Evolutionary conservation across 1,140 invertebrate species (phyloP), one percentile per base, ranked within the genome.

Genomic region (Drosophila repleta): DNA sequence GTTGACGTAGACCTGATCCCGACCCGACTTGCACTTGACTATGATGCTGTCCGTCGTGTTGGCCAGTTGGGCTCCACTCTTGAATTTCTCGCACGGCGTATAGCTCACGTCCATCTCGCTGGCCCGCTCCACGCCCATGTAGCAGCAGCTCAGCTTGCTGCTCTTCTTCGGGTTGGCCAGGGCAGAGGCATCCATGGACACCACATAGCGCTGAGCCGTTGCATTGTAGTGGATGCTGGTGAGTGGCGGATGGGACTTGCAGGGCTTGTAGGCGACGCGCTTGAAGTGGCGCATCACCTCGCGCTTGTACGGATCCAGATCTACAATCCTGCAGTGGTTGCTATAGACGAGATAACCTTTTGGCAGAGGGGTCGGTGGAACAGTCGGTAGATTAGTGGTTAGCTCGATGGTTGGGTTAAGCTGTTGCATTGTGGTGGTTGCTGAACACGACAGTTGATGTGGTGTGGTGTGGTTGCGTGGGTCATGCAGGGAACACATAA

Each of bases 341-440:
- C 94, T 96, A 91, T 94, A 95, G 1, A 96, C 94, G 41, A 96
- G 90, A 80, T 94, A 95, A 17, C 94, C 94, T 87, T 82, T 35
- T 21, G 84, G 82, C 56, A 76, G 43, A 71, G 64, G 49, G 39
- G 21, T 39, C 49, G 45, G 63, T 51, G 45, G 62, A 58, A 75
- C 51, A 75, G 26, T 72, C 45, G n/a, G 26, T 45, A 11, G 21
- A 3, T 60, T 46, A 35, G 17, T 46, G 17, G 17, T 18, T 3
- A 29, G 21, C 37, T 56, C 37, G 20, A 17, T 17, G n/a, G 10
- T 24, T 29, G 13, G 18, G 11, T 13, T 13, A 46, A 46, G 45
- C 45, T 20, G 20, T 46, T 1, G 18, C 18, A n/a, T n/a, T n/a
- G 20, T 46, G 11, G 55, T 3, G n/a, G n/a, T 46, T 29, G 55